Evolutionary conservation across 2,113 vertebrate genomes (phyloP), one percentile per base, ranked within the genome.

Genomic region (Apistogramma diplotaenia): DNA sequence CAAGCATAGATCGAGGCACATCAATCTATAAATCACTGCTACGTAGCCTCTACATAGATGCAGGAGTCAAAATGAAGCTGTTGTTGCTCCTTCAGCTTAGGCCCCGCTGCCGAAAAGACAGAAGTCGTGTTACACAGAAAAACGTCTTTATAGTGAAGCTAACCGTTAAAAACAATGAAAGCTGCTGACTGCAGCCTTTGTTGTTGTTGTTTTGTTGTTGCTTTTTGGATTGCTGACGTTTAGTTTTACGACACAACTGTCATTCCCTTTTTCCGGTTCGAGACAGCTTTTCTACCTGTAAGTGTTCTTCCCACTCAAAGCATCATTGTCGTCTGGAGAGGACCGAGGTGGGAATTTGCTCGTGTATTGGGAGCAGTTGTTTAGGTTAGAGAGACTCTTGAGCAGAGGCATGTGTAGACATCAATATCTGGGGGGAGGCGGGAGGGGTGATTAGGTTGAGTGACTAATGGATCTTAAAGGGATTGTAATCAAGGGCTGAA

Each of bases 401-500:
- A 37, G 71, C 51, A 67, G 37, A 77, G 83, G 71, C 74, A 82
- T 35, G 46, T 76, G 80, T 65, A 57, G 43, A 84, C 51, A 74
- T 91, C 88, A 81, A 91, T 93, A 88, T 84, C 65, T 81, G 80
- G 57, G 71, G 75, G 84, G 19, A 43, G 73, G 19, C 37, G 46
- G 33, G 21, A 5, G 21, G 37, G 6, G 87, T 70, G 85, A 89
- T 91, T 90, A 91, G 84, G 61, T 83, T 82, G 72, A 82, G 84
- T 79, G 85, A 91, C 67, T 89, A 87, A 89, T 90, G 81, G 89
- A 87, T 89, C 79, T 76, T 85, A 67, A 82, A 76, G 72, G 87
- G 78, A 89, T 89, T 87, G 87, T 85, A 92, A 91, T 92, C 89
- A 89, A 91, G 88, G 85, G 74, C 59, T 77, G 81, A 84, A 58